These are phyloP conservation scores for Campoletis sonorensis DNA, from an alignment of 1,140 invertebrate genomes.

Conservation along the genomic window DNA sequence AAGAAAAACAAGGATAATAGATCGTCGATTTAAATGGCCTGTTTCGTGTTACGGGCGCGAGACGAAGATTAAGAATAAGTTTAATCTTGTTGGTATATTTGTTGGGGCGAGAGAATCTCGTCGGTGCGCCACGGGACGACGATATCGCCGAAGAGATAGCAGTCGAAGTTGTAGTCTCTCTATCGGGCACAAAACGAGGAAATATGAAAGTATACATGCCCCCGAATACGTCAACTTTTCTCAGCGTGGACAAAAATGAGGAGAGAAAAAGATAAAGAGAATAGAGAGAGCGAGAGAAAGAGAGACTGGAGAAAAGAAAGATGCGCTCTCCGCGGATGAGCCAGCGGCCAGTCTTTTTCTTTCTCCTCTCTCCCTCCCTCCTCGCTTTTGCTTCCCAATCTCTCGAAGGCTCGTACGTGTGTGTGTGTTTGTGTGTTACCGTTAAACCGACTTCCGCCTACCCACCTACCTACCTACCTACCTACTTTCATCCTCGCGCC, in stretches of 20 bases:
- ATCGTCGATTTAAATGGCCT: background rate
- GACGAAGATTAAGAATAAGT: background rate
- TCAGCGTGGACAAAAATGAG: background rate
- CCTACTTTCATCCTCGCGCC: constrained; percentile 68
- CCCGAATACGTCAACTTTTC: constrained; percentile 24
- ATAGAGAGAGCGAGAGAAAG: too few relatives aligned
- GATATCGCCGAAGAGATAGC: constrained; percentile 8
- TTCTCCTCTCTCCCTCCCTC: constrained; percentile 41
- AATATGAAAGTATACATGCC: constrained; percentile 27
- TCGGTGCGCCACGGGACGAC: background rate
- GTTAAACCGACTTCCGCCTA: constrained; percentile 73
- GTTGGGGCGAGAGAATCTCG: background rate
- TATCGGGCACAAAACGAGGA: background rate
- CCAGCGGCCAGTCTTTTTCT: constrained; percentile 50
- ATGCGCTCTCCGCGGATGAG: constrained; percentile 52
- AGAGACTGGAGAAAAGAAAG: constrained; percentile 57
- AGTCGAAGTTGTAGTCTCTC: background rate
- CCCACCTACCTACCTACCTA: constrained; percentile 72
- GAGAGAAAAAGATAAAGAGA: constrained; percentile 47
- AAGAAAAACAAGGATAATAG: background rate
- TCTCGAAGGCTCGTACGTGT: background rate
- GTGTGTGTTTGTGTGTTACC: constrained; percentile 57
- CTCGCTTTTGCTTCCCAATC: constrained; percentile 21
- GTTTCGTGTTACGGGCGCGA: background rate
- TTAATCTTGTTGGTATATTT: background rate